phyloP scores from a whole-genome alignment of 2,113 vertebrate genomes.

The Corythoichthys intestinalis region DNA sequence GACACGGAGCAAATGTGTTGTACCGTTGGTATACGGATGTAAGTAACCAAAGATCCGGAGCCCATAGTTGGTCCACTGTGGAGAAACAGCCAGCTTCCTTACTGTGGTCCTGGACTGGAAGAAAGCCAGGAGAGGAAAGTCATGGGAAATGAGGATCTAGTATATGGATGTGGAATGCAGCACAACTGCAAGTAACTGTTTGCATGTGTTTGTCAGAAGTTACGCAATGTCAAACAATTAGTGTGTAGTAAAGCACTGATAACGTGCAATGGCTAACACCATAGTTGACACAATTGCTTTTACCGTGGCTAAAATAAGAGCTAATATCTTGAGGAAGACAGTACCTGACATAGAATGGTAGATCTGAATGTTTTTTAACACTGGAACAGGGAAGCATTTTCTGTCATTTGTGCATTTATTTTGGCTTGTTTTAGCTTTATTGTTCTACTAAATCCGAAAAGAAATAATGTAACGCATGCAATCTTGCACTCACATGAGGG shows the following conservation, averaged over 20 bases:
- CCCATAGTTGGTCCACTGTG: conserved; percentile 89
- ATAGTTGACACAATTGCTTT: too few species aligned
- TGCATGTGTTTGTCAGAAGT: conserved; percentile 1
- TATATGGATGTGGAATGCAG: conserved; percentile 38
- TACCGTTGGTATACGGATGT: conserved; percentile 83
- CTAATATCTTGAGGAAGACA: too few species aligned
- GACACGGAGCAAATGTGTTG: neutral
- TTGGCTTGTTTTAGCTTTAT: neutral
- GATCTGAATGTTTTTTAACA: too few species aligned
- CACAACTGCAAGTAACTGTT: conserved; percentile 19
- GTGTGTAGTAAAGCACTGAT: neutral
- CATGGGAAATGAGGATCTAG: conserved; percentile 13
- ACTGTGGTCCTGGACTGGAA: conserved; percentile 80
- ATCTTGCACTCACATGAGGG: conserved; percentile 82
- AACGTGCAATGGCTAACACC: neutral
- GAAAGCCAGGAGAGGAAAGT: conserved; percentile 7
- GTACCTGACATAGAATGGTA: too few species aligned
- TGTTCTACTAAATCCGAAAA: neutral
- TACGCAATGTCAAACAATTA: neutral
- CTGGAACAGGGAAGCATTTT: too few species aligned
- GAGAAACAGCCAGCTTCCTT: conserved; percentile 83
- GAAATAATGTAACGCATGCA: neutral
- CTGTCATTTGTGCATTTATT: neutral
- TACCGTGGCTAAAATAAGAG: too few species aligned
- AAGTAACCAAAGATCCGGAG: conserved; percentile 93